Evolutionary conservation across 2,797 vertebrate genomes (phyloP).

Genomic region (Sebastes melanostomus): DNA sequence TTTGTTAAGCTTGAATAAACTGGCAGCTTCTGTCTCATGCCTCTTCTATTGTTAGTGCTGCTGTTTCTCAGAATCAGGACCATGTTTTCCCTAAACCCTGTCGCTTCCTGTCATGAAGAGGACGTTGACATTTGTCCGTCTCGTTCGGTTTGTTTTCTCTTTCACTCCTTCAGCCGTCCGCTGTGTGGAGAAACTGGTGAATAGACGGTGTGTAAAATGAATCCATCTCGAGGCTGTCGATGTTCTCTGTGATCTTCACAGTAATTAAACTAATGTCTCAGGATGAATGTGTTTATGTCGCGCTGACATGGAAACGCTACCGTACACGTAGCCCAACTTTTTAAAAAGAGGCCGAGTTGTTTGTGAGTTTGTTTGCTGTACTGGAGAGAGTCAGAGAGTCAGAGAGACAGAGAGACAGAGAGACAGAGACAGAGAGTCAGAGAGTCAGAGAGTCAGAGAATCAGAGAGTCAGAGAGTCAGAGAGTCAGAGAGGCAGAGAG

Average conservation of each 20-base stretch:
- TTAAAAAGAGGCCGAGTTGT: background rate
- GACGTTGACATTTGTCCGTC: background rate
- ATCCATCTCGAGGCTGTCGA: background rate
- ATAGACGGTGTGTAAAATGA: background rate
- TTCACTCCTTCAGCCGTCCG: background rate
- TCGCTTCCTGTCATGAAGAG: conserved; percentile 4
- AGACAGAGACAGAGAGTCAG: fast-evolving
- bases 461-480: no score
- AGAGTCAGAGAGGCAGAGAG: no score
- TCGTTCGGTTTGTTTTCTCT: background rate
- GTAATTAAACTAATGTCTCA: conserved; percentile 15
- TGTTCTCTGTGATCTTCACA: background rate
- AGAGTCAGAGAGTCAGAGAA: no score
- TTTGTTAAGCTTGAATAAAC: background rate
- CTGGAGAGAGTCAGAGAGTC: background rate
- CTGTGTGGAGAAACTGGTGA: background rate
- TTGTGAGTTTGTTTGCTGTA: conserved; percentile 2
- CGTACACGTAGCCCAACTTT: background rate
- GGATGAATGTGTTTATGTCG: background rate
- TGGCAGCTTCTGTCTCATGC: background rate
- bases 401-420: no score
- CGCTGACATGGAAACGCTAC: background rate
- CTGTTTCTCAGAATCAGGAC: background rate
- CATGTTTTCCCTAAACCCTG: background rate
- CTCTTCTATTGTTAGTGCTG: background rate